A percentile compares a stretch with the other conserved stretches of the same genome.
Evolutionary conservation across 2,888 invertebrate genomes (phyloP).

Genomic region (Spatulosminthurus flaviceps): DNA sequence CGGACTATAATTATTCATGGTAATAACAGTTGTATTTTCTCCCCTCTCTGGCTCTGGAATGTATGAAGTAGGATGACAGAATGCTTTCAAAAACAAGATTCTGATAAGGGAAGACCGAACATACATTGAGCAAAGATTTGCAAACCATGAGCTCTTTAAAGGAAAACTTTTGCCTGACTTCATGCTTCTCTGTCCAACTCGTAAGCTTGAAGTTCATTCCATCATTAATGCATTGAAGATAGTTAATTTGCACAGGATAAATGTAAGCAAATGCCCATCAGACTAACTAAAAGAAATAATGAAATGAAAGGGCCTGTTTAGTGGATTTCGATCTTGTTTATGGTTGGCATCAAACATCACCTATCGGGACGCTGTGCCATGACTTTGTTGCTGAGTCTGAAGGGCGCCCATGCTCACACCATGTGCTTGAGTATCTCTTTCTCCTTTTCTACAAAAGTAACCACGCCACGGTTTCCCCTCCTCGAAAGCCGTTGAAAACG

Average conservation of each 20-base stretch:
- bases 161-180: too few species aligned
- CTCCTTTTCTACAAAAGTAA: conserved; percentile 27
- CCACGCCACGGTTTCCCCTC: conserved; percentile 44
- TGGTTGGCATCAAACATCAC: conserved; percentile 44
- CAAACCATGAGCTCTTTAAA: too few species aligned
- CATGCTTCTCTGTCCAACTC: too few species aligned
- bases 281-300: conserved; percentile 15
- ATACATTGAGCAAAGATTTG: too few species aligned
- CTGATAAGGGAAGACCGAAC: too few species aligned
- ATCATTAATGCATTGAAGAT: too few species aligned
- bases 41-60: too few species aligned
- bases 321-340: conserved; percentile 26
- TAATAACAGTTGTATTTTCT: neutral
- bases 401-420: conserved; percentile 58
- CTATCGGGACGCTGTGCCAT: conserved; percentile 50
- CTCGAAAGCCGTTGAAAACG: conserved; percentile 43
- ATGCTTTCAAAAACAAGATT: too few species aligned
- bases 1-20: conserved; percentile 3
- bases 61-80: too few species aligned
- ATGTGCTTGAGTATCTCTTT: conserved; percentile 52
- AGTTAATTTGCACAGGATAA: too few species aligned
- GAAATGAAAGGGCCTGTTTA: conserved; percentile 34
- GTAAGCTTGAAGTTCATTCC: too few species aligned
- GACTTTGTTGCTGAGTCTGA: conserved; percentile 54
- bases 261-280: neutral